These are phyloP conservation scores for Tribolium madens DNA, from an alignment of 1,140 invertebrate genomes.

Conservation along the genomic window DNA sequence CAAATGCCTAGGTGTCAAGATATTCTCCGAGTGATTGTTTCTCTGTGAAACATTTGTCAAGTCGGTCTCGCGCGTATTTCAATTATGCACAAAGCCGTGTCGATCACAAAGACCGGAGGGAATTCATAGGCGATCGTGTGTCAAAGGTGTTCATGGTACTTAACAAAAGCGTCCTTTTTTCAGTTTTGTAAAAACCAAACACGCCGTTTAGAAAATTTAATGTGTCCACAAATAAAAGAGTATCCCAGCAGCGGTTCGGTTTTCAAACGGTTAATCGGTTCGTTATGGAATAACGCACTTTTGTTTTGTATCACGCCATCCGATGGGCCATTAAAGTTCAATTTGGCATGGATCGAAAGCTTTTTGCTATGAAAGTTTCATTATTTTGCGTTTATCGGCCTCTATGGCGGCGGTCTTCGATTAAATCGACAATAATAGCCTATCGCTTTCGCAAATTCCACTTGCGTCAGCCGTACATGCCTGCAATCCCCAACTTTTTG, in stretches of 20 bases:
- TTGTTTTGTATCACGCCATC: slow-evolving; percentile 35
- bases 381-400: slow-evolving; percentile 23
- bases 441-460: slow-evolving; percentile 35
- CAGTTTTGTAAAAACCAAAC: background rate
- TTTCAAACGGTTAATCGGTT: slow-evolving; percentile 37
- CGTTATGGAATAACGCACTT: slow-evolving; percentile 35
- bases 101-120: slow-evolving; percentile 41
- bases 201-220: background rate
- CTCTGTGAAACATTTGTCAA: slow-evolving; percentile 47
- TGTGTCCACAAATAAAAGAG: background rate
- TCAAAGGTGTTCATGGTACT: slow-evolving; percentile 39
- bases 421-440: slow-evolving; percentile 34
- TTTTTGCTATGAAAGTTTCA: slow-evolving; percentile 38
- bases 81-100: slow-evolving; percentile 48
- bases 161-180: slow-evolving; percentile 18
- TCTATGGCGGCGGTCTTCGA: slow-evolving; percentile 31
- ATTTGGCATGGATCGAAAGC: slow-evolving; percentile 35
- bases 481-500: slow-evolving; percentile 2
- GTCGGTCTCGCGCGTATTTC: slow-evolving; percentile 47
- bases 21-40: slow-evolving; percentile 48
- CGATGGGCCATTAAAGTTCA: slow-evolving; percentile 33
- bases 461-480: slow-evolving; percentile 14
- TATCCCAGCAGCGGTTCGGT: background rate
- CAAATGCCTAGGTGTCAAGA: slow-evolving; percentile 47
- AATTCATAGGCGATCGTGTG: slow-evolving; percentile 39